phyloP scores from a whole-genome alignment of 2,888 invertebrate genomes.

The Plusia festucae region DNA sequence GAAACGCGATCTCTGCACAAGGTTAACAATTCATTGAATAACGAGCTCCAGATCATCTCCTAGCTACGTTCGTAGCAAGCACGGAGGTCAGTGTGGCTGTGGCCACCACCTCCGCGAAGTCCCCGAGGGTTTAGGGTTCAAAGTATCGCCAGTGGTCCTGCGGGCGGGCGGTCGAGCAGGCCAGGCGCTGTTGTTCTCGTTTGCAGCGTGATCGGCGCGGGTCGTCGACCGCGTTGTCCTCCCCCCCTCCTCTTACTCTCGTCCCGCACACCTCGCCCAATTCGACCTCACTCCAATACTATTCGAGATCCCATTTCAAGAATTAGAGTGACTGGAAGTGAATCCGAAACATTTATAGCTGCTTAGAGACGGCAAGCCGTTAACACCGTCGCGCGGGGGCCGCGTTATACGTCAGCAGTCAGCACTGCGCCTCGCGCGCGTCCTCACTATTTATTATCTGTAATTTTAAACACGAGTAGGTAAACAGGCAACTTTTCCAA shows the following conservation, averaged over 20 bases:
- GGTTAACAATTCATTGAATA: too few species aligned
- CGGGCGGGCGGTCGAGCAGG: background rate
- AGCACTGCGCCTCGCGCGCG: constrained; percentile 4
- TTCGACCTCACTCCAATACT: constrained; percentile 38
- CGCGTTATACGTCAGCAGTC: constrained; percentile 11
- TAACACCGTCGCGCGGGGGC: constrained; percentile 5
- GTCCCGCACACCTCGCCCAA: constrained; percentile 3
- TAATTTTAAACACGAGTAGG: background rate
- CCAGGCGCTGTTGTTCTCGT: background rate
- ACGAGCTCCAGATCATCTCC: background rate
- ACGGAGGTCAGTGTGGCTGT: background rate
- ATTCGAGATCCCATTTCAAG: constrained; percentile 49
- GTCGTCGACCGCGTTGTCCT: constrained; percentile 46
- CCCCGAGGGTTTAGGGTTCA: background rate
- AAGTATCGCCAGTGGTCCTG: background rate
- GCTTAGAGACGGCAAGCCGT: constrained; percentile 8
- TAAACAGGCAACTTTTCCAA: background rate
- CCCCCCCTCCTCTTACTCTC: constrained; percentile 26
- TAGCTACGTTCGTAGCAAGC: background rate
- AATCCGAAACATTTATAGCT: constrained; percentile 45
- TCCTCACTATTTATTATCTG: constrained; percentile 8
- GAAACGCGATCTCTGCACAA: background rate
- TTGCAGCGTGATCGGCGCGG: constrained; percentile 24
- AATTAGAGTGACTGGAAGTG: constrained; percentile 52
- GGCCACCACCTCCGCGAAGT: background rate